Percentiles rank a stretch among this genome's conserved stretches.
Evolutionary conservation across 30 jellyfish, hydroid and myxozoan genomes (phyloP).

Genomic region (Nemopilema nomurai): DNA sequence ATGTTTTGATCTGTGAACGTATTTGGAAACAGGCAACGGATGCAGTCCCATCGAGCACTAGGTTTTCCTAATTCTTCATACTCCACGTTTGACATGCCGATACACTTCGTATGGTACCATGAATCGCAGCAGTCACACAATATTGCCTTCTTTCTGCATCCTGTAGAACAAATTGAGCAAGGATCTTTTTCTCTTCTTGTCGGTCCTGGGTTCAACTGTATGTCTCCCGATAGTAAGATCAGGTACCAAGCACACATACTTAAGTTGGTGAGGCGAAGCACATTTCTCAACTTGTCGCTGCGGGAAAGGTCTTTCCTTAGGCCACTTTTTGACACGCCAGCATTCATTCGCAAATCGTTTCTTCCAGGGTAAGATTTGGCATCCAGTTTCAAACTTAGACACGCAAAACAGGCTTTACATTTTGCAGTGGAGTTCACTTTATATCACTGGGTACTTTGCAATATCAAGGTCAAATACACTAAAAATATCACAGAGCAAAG

Average conservation of each 20-base stretch:
- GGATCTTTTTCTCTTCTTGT: constrained; percentile 62
- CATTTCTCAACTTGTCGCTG: constrained; percentile 65
- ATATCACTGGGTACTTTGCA: constrained; percentile 55
- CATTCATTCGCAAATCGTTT: constrained; percentile 57
- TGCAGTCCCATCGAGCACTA: constrained; percentile 57
- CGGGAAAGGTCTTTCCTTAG: constrained; percentile 63
- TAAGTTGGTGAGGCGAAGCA: constrained; percentile 60
- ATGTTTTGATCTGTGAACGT: constrained; percentile 53
- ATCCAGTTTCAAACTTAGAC: constrained; percentile 64
- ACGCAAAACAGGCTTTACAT: constrained; percentile 60
- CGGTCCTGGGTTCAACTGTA: constrained; percentile 61
- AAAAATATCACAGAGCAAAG: constrained; percentile 51
- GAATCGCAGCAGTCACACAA: constrained; percentile 55
- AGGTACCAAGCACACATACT: constrained; percentile 61
- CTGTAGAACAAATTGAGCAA: constrained; percentile 56
- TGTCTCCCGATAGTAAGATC: constrained; percentile 50
- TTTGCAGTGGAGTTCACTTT: constrained; percentile 54
- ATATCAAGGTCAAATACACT: constrained; percentile 62
- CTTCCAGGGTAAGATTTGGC: constrained; percentile 64
- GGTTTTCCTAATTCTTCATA: constrained; percentile 57
- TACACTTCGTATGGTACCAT: constrained; percentile 62
- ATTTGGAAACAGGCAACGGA: constrained; percentile 58
- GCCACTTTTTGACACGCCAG: constrained; percentile 59
- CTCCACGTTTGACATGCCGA: constrained; percentile 56
- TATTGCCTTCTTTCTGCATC: constrained; percentile 47